Evolutionary conservation across 2,113 vertebrate species (phyloP), one percentile per base, ranked within the genome.

Genomic region (Rhabdornis inornatus): DNA sequence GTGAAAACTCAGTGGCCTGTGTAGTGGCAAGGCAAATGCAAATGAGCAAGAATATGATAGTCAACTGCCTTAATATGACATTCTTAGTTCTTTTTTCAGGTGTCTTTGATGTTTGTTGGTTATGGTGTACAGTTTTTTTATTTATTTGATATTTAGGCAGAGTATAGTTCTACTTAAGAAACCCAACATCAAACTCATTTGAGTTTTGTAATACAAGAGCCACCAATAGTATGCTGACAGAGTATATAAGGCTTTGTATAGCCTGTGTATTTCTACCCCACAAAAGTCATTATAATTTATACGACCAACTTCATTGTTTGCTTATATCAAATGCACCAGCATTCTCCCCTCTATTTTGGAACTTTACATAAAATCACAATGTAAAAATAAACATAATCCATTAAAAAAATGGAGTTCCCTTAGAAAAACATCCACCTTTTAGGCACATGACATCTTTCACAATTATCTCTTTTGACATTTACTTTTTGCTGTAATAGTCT

Each of bases 381-480:
- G 17, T 25, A 65, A 79, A 69, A 71, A 52, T 33, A 83, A 69
- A 40, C 3, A 27, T 28, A 87, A 49, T 23, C 7, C n/a, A 37
- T 42, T 40, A 2, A n/a, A 39, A 68, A 53, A n/a, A 35, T 5
- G 10, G 7, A 2, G 3, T 14, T 64, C 19, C 11, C 2, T 6
- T 37, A 55, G 13, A 44, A 64, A 44, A 57, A 33, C 4, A 44
- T 53, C 18, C 8, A 40, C 9, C 13, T 83, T 76, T 72, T 28
- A 79, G 44, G 14, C 21, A 27, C 7, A 11, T 15, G 11, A 37
- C 8, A 59, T 47, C 10, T 68, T 57, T 63, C 31, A 40, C 16
- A 59, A 71, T 45, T 66, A 23, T 5, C 16, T 69, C 21, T 60
- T 72, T 30, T n/a, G 10, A 50, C 15, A 21, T 70, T 50, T 50